Base-by-base conservation (phyloP, 2,113 vertebrate genomes). In the Lamprotornis superbus region DNA sequence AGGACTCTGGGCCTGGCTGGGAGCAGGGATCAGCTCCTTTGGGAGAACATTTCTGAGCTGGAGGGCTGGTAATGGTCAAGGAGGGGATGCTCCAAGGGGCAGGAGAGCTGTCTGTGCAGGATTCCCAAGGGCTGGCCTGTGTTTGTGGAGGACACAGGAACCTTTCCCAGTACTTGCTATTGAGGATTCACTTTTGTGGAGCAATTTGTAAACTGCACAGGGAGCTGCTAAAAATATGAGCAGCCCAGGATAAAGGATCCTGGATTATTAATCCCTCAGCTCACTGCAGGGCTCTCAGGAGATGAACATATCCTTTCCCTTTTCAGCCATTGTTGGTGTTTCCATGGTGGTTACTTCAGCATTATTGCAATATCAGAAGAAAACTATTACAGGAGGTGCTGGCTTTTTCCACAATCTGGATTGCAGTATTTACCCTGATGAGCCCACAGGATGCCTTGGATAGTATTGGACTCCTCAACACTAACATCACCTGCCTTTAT, bases 81-180 rank as follows among this genome's bases (percentile, higher is more conserved):
- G 71, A 56, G 65, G 30, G 33, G 42, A 53, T 50, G 11, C 12
- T 37, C 27, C 12, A 4, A 33, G 22, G 69, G 57, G 15, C 52
- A 79, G 80, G 30, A 78, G 53, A 78, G 18, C 15, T 28, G 6
- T 2, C 24, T 60, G 8, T 4, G 16, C 0, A 13, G 49, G 46
- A 79, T 56, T 44, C 24, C 11, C 4, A 7, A 37, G 30, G 52
- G 9, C 21, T 37, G 7, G 15, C 31, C 50, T 69, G 15, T 35
- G 9, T 18, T 33, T 31, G 1, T 50, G 61, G 52, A 49, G 20
- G 10, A 22, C 44, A 16, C 12, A 50, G 35, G 25, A 60, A 61
- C 21, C 10, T 55, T 31, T 30, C 5, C 9, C 16, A 50, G 14
- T 3, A 13, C 9, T 0, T 12, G 3, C 4, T 52, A 0, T 0